Percentiles rank a stretch among this genome's conserved stretches.
Conservation (phyloP, 2,888 invertebrate species). For the Nasonovia ribisnigri region DNA sequence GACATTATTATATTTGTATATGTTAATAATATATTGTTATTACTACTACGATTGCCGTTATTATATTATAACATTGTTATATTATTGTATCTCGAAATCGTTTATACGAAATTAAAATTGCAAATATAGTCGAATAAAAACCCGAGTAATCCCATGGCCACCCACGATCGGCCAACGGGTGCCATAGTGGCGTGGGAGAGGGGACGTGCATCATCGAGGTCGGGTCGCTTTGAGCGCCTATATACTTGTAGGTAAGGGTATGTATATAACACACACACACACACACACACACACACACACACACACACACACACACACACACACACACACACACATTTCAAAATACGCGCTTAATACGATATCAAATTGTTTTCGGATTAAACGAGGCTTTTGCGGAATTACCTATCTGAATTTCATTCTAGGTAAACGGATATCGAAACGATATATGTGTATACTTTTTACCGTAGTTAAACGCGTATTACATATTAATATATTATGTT, state of each 20-base stretch:
- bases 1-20: neutral
- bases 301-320: neutral
- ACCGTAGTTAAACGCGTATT: neutral
- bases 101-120: conserved; percentile 14
- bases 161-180: neutral
- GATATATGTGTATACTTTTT: neutral
- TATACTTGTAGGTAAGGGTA: neutral
- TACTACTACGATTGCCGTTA: neutral
- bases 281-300: neutral
- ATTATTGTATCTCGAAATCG: neutral
- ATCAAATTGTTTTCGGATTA: conserved; percentile 39
- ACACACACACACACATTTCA: neutral
- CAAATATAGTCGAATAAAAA: neutral
- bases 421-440: neutral
- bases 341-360: neutral
- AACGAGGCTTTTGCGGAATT: conserved; percentile 29
- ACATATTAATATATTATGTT: neutral
- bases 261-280: neutral
- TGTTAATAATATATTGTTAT: neutral
- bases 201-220: neutral
- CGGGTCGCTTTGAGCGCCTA: neutral
- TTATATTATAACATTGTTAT: neutral
- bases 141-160: neutral
- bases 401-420: conserved; percentile 6
- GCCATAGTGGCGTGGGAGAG: neutral